phyloP scores from a whole-genome alignment of 2,113 vertebrate genomes.

The Microtus pennsylvanicus region DNA sequence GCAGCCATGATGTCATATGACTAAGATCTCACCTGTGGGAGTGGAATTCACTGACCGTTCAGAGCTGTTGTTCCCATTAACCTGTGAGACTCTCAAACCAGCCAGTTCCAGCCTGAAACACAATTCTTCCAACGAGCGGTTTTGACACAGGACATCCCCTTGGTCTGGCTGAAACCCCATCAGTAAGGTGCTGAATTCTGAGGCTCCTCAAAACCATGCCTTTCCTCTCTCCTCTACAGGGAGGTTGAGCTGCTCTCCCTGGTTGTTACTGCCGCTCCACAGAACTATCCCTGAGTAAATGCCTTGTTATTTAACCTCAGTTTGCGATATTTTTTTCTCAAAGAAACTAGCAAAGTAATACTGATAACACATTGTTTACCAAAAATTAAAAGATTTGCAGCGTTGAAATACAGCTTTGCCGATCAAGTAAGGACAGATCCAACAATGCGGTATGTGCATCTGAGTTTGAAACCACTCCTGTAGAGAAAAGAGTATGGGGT shows the following conservation, averaged over 20 bases:
- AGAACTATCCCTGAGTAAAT: neutral
- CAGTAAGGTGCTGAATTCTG: neutral
- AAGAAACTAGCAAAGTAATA: neutral
- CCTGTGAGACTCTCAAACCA: neutral
- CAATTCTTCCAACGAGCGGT: neutral
- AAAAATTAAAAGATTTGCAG: neutral
- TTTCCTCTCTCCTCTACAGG: neutral
- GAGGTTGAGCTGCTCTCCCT: neutral
- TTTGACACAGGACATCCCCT: neutral
- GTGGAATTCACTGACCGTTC: neutral
- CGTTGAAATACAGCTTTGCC: neutral
- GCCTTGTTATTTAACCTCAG: neutral
- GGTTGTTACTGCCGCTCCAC: neutral
- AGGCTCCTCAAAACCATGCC: neutral
- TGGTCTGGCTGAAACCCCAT: neutral
- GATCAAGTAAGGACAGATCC: neutral
- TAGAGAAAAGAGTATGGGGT: neutral
- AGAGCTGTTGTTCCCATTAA: neutral
- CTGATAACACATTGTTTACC: neutral
- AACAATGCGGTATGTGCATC: neutral
- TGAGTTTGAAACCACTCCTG: neutral
- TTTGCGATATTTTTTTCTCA: neutral
- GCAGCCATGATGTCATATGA: neutral
- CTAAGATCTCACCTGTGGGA: too few relatives aligned
- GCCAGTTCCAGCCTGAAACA: neutral